A percentile compares a stretch with the other conserved stretches of the same genome.
Conservation (phyloP, 2,797 vertebrate species). For the Xyrichtys novacula region DNA sequence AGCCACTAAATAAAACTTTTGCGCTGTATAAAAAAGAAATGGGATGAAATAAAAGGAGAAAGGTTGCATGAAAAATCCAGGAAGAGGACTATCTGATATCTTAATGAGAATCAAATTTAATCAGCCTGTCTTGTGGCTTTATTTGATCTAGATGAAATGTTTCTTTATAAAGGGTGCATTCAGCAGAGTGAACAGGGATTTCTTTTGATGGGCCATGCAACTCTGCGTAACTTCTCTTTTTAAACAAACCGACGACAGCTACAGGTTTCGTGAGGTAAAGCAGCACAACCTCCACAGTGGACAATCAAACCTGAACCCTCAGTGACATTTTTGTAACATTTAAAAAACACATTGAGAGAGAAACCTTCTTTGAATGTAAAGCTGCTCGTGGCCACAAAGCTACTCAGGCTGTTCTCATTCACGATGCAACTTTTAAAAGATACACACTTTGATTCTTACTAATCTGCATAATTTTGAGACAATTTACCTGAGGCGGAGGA, state of each 20-base stretch:
- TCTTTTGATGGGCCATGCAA: not conserved
- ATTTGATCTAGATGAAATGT: constrained; percentile 24
- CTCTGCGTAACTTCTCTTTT: not conserved
- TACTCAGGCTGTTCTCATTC: too few relatives aligned
- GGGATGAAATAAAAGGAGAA: constrained; percentile 25
- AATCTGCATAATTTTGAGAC: too few relatives aligned
- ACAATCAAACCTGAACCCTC: not conserved
- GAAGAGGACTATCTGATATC: constrained; percentile 31
- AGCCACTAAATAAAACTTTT: constrained; percentile 21
- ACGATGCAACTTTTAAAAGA: too few relatives aligned
- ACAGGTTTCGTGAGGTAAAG: not conserved
- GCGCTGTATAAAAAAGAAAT: constrained; percentile 20
- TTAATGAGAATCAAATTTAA: constrained; percentile 37
- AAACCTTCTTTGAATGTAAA: too few relatives aligned
- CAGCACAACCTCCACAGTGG: not conserved
- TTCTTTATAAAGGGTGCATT: constrained; percentile 5
- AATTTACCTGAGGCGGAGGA: too few relatives aligned
- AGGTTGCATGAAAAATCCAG: constrained; percentile 9
- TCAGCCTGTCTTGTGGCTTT: constrained; percentile 9
- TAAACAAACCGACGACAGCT: not conserved
- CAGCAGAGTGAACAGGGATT: not conserved
- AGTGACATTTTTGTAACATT: not conserved
- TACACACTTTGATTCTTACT: too few relatives aligned
- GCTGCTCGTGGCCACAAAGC: too few relatives aligned
- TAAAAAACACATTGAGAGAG: not conserved